Percentiles rank a stretch among this genome's conserved stretches.
These are phyloP conservation scores for Cinclus mexicanus DNA, from an alignment of 2,113 vertebrate species.

Conservation along the genomic window DNA sequence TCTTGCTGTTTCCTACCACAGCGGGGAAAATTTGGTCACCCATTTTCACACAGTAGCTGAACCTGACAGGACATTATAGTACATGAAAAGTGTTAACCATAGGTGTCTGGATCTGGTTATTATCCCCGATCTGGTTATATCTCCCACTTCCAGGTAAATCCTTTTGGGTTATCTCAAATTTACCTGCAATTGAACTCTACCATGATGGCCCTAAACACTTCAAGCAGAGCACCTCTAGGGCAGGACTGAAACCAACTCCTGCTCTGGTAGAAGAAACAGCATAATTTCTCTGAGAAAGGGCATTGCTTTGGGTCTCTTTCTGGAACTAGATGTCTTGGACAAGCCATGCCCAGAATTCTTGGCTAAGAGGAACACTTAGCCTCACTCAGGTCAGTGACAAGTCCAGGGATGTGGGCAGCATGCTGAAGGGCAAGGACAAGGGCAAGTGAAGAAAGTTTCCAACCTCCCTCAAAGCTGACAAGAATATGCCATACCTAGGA, in stretches of 20 bases:
- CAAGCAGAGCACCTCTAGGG: neutral
- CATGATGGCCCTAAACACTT: neutral
- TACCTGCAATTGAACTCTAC: neutral
- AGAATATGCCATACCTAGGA: conserved; percentile 80
- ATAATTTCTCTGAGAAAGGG: neutral
- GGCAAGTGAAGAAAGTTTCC: neutral
- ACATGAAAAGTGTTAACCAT: neutral
- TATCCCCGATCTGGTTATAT: neutral
- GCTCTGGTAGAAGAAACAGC: neutral
- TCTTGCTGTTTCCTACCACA: conserved; percentile 92
- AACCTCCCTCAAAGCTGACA: neutral
- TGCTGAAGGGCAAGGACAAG: neutral
- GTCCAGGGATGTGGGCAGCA: accelerated
- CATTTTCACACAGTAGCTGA: conserved; percentile 91
- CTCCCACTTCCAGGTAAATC: neutral
- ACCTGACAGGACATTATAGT: conserved; percentile 75
- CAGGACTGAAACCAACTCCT: neutral
- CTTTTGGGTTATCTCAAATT: neutral
- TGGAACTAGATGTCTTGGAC: neutral
- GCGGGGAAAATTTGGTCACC: conserved; percentile 85
- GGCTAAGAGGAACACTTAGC: neutral
- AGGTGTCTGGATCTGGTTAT: neutral
- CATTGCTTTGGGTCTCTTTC: neutral
- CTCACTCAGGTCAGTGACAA: neutral
- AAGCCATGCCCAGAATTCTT: neutral